A percentile compares a stretch with the other conserved stretches of the same genome.
Evolutionary conservation across 2,797 vertebrate species (phyloP).

Genomic region (Hapalemur alaotrensis): DNA sequence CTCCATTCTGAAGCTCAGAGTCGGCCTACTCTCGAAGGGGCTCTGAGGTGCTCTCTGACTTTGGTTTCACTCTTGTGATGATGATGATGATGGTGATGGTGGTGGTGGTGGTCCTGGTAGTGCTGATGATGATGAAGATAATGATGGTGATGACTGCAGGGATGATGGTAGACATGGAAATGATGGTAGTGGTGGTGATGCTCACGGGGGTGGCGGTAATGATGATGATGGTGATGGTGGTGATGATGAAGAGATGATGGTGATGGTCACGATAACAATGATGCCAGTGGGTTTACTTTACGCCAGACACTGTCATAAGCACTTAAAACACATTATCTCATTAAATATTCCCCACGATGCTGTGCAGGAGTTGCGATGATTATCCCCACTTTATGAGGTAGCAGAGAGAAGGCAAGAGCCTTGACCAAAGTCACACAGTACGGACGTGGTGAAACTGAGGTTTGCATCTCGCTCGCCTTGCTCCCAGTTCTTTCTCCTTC

Average conservation of each 20-base stretch:
- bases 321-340: neutral
- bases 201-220: fast-evolving
- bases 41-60: neutral
- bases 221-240: fast-evolving
- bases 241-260: fast-evolving
- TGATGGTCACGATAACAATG: fast-evolving
- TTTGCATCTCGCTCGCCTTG: neutral
- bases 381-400: neutral
- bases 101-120: fast-evolving
- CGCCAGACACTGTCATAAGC: neutral
- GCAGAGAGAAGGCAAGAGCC: neutral
- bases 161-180: fast-evolving
- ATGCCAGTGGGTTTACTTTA: neutral
- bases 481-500: neutral
- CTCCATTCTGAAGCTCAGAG: neutral
- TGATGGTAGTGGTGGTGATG: neutral
- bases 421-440: neutral
- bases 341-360: neutral
- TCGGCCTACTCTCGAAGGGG: neutral
- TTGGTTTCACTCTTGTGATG: neutral
- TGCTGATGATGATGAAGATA: fast-evolving
- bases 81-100: fast-evolving
- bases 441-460: neutral
- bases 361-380: neutral
- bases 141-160: fast-evolving